Evolutionary conservation across 1,140 invertebrate genomes (phyloP), one percentile per base, ranked within the genome.

Genomic region (Diorhabda sublineata): DNA sequence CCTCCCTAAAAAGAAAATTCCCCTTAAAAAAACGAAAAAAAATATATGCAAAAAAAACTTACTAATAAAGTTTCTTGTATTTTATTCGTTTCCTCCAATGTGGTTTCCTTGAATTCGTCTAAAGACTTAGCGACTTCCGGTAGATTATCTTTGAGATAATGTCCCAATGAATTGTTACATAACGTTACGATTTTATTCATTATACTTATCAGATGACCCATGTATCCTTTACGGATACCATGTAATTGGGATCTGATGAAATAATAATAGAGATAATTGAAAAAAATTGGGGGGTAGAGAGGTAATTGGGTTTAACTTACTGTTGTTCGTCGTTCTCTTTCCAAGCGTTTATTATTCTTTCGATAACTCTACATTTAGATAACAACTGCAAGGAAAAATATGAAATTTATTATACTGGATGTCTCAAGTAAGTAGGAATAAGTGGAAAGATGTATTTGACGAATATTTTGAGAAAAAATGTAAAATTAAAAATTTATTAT

Each of bases 61-160:
- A 87, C 86, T 81, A 87, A 73, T 70, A 79, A 67, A 66, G 86
- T 83, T 74, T 86, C 79, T 76, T 90, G 88, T 71, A 81, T 84
- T 66, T 86, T 86, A 78, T 91, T 91, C 5, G 87, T 83, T 76
- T 88, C 86, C 44, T 80, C 76, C 66, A 92, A 77, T 57, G 85
- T 80, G 44, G 80, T 83, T 59, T 82, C 80, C 42, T 87, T 81
- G 82, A 91, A 89, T 43, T 82, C 79, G 60, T 88, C 82, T 87
- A 90, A 90, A 69, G 83, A 82, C 66, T 84, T 79, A 65, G 80
- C 81, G 71, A 88, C 85, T 63, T 86, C 81, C 59, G 85, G 80
- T 59, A 89, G 75, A 75, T 87, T 86, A 78, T 82, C 77, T 65
- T 83, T 84, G 42, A 87, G 76, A 77, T 84, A 85, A 68, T 81